Base-by-base conservation (phyloP, 2,113 vertebrate genomes). In the Oncorhynchus kisutch region DNA sequence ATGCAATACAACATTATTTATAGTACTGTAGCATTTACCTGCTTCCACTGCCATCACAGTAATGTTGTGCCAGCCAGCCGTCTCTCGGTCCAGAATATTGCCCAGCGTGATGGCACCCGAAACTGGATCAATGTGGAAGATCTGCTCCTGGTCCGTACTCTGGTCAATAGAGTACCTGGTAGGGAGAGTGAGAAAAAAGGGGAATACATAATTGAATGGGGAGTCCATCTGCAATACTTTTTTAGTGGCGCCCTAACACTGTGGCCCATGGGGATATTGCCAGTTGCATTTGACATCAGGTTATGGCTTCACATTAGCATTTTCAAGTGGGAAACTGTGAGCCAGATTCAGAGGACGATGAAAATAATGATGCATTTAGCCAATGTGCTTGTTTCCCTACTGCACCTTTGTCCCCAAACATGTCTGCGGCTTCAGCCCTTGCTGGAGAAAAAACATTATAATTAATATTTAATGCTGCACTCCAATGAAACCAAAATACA, bases 1-100 rank as follows among this genome's bases (percentile, higher is more conserved):
- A 45, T 45, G 39, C 39, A 45, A 11, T 45, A 45, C 39, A 45
- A 45, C 39, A 45, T 45, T 3, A 45, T 45, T 45, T 9, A 45
- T 45, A 45, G 39, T 11, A 45, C 9, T 39, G 39, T 39, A 45
- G 39, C 9, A 11, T 45, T 13, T 92, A 99, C 98, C 97, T 88
- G 96, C 96, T 92, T 99, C 97, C 86, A 95, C 95, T 0, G 96
- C 97, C 86, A 94, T 93, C 85, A 99, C 94, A 0, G 97, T 98
- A 93, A 99, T 96, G 86, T 99, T 99, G 93, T 99, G 96, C 98
- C 98, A 99, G 78, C 97, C 97, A 0, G 97, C 95, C 0, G 96
- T 96, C 91, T 99, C 98, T 2, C 98, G 88, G 88, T 99, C 98
- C 92, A 99, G 88, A 71, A 93, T 88, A 89, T 98, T 97, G 81